These are phyloP conservation scores for Leucophenga varia DNA, from an alignment of 1,140 invertebrate genomes.

Conservation along the genomic window DNA sequence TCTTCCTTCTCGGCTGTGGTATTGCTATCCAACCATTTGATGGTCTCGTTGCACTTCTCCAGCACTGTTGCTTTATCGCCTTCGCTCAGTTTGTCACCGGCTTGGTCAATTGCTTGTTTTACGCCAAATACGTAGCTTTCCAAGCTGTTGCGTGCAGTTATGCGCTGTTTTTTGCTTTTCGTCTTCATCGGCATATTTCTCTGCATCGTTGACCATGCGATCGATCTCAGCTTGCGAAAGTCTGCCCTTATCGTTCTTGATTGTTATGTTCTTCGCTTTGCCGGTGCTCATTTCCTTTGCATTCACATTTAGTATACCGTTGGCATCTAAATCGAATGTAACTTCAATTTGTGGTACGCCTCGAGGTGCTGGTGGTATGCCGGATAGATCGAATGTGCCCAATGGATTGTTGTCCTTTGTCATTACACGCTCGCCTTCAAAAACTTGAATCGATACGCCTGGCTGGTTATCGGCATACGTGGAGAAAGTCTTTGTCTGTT, in stretches of 20 bases:
- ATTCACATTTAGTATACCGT: slow-evolving; percentile 71
- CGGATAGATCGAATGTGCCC: slow-evolving; percentile 75
- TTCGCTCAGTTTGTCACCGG: slow-evolving; percentile 56
- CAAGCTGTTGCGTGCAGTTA: slow-evolving; percentile 63
- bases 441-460: slow-evolving; percentile 67
- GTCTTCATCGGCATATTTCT: no score
- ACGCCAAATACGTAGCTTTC: slow-evolving; percentile 75
- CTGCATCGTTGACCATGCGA: no score
- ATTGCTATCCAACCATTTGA: no score
- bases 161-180: slow-evolving; percentile 68
- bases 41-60: no score
- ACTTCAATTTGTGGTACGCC: slow-evolving; percentile 78
- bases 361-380: slow-evolving; percentile 79
- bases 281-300: slow-evolving; percentile 61
- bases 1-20: no score
- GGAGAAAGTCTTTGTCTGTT: slow-evolving; percentile 65
- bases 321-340: slow-evolving; percentile 69
- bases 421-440: slow-evolving; percentile 70
- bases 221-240: slow-evolving; percentile 81
- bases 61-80: no score
- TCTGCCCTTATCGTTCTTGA: slow-evolving; percentile 82
- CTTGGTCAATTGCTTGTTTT: slow-evolving; percentile 61
- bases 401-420: slow-evolving; percentile 75
- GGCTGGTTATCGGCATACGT: slow-evolving; percentile 73
- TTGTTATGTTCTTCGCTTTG: slow-evolving; percentile 72